Base-by-base conservation (phyloP, 2,113 vertebrate genomes). In the Callaeas wilsoni region DNA sequence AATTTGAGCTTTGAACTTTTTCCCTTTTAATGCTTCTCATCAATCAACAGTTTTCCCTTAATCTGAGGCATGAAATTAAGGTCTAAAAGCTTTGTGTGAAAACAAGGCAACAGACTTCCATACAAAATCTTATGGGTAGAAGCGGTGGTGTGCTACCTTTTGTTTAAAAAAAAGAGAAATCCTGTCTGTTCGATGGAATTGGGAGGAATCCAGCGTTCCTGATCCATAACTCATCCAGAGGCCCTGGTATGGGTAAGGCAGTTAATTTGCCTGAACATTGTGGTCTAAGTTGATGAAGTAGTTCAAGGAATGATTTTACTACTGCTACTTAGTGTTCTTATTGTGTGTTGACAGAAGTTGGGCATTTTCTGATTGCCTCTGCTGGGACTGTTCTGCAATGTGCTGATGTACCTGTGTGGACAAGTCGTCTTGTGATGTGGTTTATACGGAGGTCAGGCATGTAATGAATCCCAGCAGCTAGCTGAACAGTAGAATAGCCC, bases 111-210 rank as follows among this genome's bases (percentile, higher is more conserved):
- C 16, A 62, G 56, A 12, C 17, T 85, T 81, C 27, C 10, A 1
- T n/a, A 19, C 12, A 44, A 22, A 86, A 55, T 6, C 29, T 44
- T 18, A 22, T 35, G 39, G 21, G 8, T 79, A 32, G 13, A 47
- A 67, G 39, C 50, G 26, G 23, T 57, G 44, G 5, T 6, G 2
- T 59, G 15, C 27, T 67, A 13, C 7, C 5, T 62, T 44, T n/a
- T 56, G 4, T 52, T 75, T 60, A 27, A 50, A 37, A 35, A 46
- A 29, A 21, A 30, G 19, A 46, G 0, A 63, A 73, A n/a, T 53
- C 12, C 4, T 37, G 4, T 18, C 9, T 22, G 1, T 18, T 39
- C 23, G 22, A 1, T 11, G 14, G 16, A 69, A 25, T 27, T 0
- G 0, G 5, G 8, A 18, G 7, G 4, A 6, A 37, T 86, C 25